phyloP scores from a whole-genome alignment of 1,140 invertebrate species.

The Bombus terrestris region DNA sequence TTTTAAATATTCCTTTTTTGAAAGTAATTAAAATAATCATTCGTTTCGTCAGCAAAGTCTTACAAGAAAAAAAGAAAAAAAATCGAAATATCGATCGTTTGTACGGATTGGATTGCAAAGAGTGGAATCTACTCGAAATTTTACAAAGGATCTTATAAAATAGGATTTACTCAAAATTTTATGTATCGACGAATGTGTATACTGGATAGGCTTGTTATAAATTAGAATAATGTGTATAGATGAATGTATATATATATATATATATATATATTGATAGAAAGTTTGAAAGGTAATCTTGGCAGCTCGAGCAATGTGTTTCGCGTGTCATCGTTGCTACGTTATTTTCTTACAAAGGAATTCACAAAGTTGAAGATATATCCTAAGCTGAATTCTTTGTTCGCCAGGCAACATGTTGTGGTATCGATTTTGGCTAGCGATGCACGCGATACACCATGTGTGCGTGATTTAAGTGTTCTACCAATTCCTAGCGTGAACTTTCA shows the following conservation, averaged over 20 bases:
- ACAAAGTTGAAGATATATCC: neutral
- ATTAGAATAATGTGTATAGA: neutral
- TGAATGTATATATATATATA: neutral
- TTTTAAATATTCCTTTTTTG: neutral
- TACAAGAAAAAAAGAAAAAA: neutral
- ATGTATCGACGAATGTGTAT: neutral
- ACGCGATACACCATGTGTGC: neutral
- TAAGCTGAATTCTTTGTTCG: neutral
- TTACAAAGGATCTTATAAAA: neutral
- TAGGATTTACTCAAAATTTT: neutral
- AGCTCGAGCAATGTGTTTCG: neutral
- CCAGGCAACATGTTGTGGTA: conserved; percentile 17
- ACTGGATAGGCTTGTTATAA: neutral
- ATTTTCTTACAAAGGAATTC: neutral
- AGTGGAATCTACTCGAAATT: neutral
- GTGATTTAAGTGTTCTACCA: conserved; percentile 17
- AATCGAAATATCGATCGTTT: neutral
- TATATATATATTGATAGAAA: too few species aligned
- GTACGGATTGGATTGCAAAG: neutral
- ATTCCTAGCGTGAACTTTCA: neutral
- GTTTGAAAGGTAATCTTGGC: neutral
- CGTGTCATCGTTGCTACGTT: neutral
- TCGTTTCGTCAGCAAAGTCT: neutral
- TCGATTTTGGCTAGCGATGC: conserved; percentile 33
- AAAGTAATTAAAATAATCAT: too few species aligned